Evolutionary conservation across 2,797 vertebrate species (phyloP).

Genomic region (Enteromius treurensis): DNA sequence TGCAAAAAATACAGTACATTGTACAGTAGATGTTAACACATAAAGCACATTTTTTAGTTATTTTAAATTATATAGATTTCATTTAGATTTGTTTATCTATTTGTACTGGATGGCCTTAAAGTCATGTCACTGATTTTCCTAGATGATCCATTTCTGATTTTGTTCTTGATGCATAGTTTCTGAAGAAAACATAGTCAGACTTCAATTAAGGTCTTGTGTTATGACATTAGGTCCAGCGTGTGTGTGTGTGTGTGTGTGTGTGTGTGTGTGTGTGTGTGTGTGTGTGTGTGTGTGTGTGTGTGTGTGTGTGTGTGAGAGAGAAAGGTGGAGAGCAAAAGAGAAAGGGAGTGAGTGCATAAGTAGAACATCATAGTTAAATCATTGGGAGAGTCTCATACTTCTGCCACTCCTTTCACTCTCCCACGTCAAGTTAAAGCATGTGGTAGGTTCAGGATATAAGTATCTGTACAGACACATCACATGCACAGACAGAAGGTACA

Average conservation of each 20-base stretch:
- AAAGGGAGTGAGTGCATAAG: constrained; percentile 23
- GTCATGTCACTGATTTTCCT: not conserved
- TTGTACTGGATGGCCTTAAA: not conserved
- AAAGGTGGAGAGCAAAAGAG: not conserved
- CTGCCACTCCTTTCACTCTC: constrained; percentile 32
- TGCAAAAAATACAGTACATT: not conserved
- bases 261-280: too few species aligned
- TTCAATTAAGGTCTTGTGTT: not conserved
- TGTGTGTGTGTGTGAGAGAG: too few species aligned
- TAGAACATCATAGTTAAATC: constrained; percentile 10
- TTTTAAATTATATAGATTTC: too few species aligned
- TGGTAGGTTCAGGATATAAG: not conserved
- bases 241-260: not conserved
- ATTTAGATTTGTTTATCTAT: not conserved
- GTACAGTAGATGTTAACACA: not conserved
- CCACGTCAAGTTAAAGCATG: constrained; percentile 9
- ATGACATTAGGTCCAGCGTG: not conserved
- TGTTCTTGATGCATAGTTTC: not conserved
- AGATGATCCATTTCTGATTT: not conserved
- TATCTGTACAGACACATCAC: constrained; percentile 10
- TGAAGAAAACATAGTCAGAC: constrained; percentile 10
- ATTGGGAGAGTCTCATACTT: constrained; percentile 33
- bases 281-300: not conserved
- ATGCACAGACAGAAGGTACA: constrained; percentile 1
- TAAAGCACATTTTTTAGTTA: not conserved